A percentile compares a stretch with the other conserved stretches of the same genome.
Evolutionary conservation across 2,888 invertebrate species (phyloP).

Genomic region (Elegia similella): DNA sequence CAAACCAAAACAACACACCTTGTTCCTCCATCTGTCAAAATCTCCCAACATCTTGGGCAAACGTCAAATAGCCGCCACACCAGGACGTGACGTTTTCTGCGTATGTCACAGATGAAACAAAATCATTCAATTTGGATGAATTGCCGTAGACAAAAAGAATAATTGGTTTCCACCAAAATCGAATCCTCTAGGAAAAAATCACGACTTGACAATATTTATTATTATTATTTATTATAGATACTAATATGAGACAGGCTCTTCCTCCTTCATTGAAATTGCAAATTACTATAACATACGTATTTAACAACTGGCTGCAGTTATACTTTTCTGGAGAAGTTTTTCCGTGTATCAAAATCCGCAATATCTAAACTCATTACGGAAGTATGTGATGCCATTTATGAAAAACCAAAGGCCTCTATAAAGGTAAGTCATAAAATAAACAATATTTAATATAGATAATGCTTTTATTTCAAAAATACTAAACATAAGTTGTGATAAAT

Average conservation of each 20-base stretch:
- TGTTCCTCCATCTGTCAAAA: no score
- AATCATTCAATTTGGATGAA: no score
- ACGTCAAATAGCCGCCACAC: no score
- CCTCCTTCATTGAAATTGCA: conserved; percentile 17
- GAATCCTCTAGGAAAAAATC: no score
- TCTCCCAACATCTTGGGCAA: no score
- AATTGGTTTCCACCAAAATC: no score
- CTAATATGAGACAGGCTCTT: conserved; percentile 16
- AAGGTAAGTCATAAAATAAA: conserved; percentile 16
- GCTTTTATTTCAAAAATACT: conserved; percentile 14
- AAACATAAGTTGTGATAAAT: conserved; percentile 9
- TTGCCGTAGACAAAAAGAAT: no score
- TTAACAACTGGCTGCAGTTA: conserved; percentile 16
- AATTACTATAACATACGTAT: conserved; percentile 16
- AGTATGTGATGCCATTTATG: conserved; percentile 14
- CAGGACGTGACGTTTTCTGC: no score
- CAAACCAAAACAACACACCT: no score
- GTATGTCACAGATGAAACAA: no score
- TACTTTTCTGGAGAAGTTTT: conserved; percentile 14
- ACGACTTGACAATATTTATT: no score
- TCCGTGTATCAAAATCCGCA: conserved; percentile 13
- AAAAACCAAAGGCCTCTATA: conserved; percentile 14
- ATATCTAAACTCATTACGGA: conserved; percentile 14
- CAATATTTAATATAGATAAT: conserved; percentile 13
- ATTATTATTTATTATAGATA: no score